Base-by-base conservation (phyloP, 2,888 invertebrate species). In the Neoaliturus tenellus region DNA sequence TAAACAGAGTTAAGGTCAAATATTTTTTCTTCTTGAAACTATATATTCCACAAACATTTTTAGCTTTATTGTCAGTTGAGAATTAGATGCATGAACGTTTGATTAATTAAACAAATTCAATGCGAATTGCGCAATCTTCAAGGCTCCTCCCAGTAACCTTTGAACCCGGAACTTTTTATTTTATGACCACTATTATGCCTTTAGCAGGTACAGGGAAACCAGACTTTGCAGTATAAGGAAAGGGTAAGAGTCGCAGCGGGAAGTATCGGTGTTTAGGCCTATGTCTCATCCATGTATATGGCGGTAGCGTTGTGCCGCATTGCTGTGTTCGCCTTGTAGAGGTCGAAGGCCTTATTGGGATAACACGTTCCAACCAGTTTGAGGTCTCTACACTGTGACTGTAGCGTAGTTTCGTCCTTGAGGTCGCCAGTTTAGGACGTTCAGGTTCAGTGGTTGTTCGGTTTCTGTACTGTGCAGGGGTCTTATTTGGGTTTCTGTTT, bases 341-440 rank as follows among this genome's bases (percentile, higher is more conserved):
- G 23, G 62, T 62, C 62, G 62, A 5, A 14, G 31, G 62, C 62
- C 62, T 62, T 62, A 62, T 62, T 62, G 62, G 62, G 25, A 28
- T 1, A 28, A 10, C 62, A 17, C 12, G 25, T 62, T 17, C 28
- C 17, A 31, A 62, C 62, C 6, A 28, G 62, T 62, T 31, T 31
- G 12, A n/a, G 12, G 25, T 25, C 31, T 62, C 12, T 14, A 20
- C 23, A 4, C 4, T 2, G 39, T 8, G 39, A 39, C n/a, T n/a
- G 44, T 44, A 44, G 10, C 44, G 12, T 44, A 51, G 51, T 23
- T 6, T 51, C 51, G 51, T 23, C 51, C 51, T 51, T 51, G n/a
- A n/a, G n/a, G n/a, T n/a, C n/a, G 51, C 51, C 48, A 48, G 2
- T 17, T 48, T 17, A 10, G 6, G 6, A 35, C 35, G 5, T 48